These are phyloP conservation scores for Drosophila novamexicana DNA, from an alignment of 1,140 invertebrate species.

Conservation along the genomic window DNA sequence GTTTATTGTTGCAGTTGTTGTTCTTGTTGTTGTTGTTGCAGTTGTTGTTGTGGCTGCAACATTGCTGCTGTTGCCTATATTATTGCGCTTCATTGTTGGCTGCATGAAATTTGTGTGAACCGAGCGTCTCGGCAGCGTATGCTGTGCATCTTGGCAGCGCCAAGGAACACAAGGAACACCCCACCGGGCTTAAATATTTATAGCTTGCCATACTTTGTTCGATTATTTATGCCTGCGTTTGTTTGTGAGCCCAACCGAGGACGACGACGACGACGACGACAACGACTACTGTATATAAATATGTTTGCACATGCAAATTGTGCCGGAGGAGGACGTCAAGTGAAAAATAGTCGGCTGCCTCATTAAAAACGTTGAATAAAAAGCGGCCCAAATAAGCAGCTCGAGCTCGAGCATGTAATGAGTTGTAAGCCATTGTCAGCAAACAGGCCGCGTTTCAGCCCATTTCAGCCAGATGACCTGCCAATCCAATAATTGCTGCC, in stretches of 20 bases:
- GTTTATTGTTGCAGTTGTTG: slow-evolving; percentile 72
- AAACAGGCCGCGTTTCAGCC: slow-evolving; percentile 1
- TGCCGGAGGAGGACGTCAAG: slow-evolving; percentile 42
- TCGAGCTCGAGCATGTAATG: slow-evolving; percentile 33
- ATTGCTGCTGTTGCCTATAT: slow-evolving; percentile 62
- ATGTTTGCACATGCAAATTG: slow-evolving; percentile 72
- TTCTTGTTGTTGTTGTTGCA: slow-evolving; percentile 26
- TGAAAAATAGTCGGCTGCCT: slow-evolving; percentile 44
- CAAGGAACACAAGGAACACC: slow-evolving; percentile 3
- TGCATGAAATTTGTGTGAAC: slow-evolving; percentile 71
- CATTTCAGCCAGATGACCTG: slow-evolving; percentile 8
- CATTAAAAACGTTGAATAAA: slow-evolving; percentile 27
- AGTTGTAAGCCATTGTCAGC: slow-evolving; percentile 41
- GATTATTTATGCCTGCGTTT: slow-evolving; percentile 77
- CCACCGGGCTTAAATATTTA: slow-evolving; percentile 67
- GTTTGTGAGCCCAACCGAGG: slow-evolving; percentile 48
- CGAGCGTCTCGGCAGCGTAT: slow-evolving; percentile 39
- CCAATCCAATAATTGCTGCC: slow-evolving; percentile 5
- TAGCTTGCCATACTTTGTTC: slow-evolving; percentile 77
- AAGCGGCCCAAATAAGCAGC: slow-evolving; percentile 2
- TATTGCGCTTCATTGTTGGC: slow-evolving; percentile 63
- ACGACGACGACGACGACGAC: slow-evolving; percentile 7
- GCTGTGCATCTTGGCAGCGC: slow-evolving; percentile 25
- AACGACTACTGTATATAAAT: slow-evolving; percentile 22
- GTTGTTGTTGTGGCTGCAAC: slow-evolving; percentile 13